These are phyloP conservation scores for Scomber scombrus DNA, from an alignment of 2,113 vertebrate species.

Conservation along the genomic window DNA sequence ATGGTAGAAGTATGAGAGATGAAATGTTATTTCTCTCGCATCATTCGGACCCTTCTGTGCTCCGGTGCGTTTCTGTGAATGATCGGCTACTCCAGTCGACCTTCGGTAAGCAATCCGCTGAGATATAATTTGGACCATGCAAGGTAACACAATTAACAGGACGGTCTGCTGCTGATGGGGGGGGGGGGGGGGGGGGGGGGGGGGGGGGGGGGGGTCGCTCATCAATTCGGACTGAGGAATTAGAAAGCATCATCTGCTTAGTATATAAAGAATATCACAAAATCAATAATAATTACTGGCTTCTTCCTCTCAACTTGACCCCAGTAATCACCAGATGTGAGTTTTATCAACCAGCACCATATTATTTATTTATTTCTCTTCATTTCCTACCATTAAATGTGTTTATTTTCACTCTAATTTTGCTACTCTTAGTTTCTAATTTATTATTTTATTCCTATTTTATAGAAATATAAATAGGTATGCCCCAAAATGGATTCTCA, in stretches of 20 bases:
- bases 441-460: slow-evolving; percentile 15
- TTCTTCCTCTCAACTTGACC: slow-evolving; percentile 58
- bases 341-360: not conserved
- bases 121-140: slow-evolving; percentile 36
- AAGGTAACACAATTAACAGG: slow-evolving; percentile 12
- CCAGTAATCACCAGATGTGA: slow-evolving; percentile 29
- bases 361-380: not conserved
- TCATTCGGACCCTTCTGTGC: slow-evolving; percentile 31
- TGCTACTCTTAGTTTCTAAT: slow-evolving; percentile 15
- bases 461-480: slow-evolving; percentile 72
- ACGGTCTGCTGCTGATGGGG: not conserved
- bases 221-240: slow-evolving; percentile 17
- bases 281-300: slow-evolving; percentile 1
- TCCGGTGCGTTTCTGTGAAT: slow-evolving; percentile 23
- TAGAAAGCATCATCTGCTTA: not conserved
- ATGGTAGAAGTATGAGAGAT: slow-evolving; percentile 1
- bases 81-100: slow-evolving; percentile 20
- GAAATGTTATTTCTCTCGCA: slow-evolving; percentile 31
- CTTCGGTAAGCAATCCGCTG: slow-evolving; percentile 11
- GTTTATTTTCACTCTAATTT: not conserved
- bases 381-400: not conserved
- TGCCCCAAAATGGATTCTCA: slow-evolving; percentile 84
- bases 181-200: not conserved
- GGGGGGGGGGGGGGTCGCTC: slow-evolving; percentile 24
- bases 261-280: not conserved